Base-by-base conservation (phyloP, 2,113 vertebrate species). In the Oreochromis spilurus region DNA sequence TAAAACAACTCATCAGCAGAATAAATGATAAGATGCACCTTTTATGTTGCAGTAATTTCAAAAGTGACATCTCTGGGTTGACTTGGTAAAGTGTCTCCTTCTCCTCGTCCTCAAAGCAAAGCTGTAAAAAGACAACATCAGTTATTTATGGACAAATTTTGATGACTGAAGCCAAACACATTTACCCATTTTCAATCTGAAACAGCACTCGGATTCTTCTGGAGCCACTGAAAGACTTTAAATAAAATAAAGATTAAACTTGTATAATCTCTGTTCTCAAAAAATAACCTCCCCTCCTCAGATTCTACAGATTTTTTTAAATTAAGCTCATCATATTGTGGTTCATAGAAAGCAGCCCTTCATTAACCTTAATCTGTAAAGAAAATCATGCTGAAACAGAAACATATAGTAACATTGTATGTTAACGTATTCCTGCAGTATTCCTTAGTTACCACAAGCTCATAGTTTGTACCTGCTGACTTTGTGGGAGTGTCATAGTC, bases 71-170 rank as follows among this genome's bases (percentile, higher is more conserved):
- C 4, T 95, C 83, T 26, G 94, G 92, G 85, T 96, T 75, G 26
- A 98, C 94, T 87, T 95, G 89, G 52, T 97, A 95, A 3, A 98
- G 93, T 4, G 96, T 96, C 83, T 94, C 94, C 82, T 92, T 95
- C 43, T 95, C 94, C 31, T 93, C 96, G 85, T 98, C 97, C 93
- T 99, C 98, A 96, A 98, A 99, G 92, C 97, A 99, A 54, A 99
- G 83, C 98, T 86, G 17, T 3, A 38, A 82, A 82, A 72, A 40
- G 1, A 52, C 38, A 40, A 38, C 6, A 52, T 13, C 5, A 16
- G 26, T 3, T 7, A 13, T 36, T 4, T 77, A 34, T 8, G 6
- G 3, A 43, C 29, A 3, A 10, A 11, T 24, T 26, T 11, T 40
- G 13, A 16, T 11, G 16, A 52, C 48, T 19, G 17, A 53, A 53